Percentiles rank a stretch among this genome's conserved stretches.
phyloP scores from a whole-genome alignment of 2,113 vertebrate species.

The Phylloscopus trochilus region DNA sequence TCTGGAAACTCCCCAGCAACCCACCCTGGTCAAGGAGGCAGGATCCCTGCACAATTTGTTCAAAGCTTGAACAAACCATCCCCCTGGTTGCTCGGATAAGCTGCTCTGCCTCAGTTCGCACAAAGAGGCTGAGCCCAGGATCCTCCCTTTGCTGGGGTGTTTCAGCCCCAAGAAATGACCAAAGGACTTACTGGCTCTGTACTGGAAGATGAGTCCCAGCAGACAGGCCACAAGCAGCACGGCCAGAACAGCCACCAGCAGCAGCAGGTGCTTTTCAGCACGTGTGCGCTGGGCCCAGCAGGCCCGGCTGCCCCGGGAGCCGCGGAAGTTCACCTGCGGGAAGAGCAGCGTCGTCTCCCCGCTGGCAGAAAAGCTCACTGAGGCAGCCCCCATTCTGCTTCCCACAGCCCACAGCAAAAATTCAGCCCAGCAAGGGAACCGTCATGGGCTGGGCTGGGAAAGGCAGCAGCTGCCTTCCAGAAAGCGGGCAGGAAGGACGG shows the following conservation, averaged over 20 bases:
- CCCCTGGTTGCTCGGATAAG: rapidly evolving
- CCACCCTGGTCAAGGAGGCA: rapidly evolving
- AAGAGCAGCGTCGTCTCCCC: background rate
- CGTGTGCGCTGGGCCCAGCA: conserved; percentile 81
- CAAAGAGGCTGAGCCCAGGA: background rate
- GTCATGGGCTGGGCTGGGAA: background rate
- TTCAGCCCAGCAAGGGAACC: rapidly evolving
- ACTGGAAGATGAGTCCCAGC: conserved; percentile 80
- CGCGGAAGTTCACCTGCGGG: conserved; percentile 79
- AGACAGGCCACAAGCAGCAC: conserved; percentile 74
- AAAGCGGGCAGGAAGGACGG: conserved; percentile 59
- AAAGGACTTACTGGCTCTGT: conserved; percentile 81
- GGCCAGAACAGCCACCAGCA: conserved; percentile 68
- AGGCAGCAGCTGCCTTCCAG: conserved; percentile 34
- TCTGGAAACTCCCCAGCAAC: background rate
- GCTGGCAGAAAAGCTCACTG: background rate
- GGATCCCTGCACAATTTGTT: rapidly evolving
- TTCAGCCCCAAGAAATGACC: background rate
- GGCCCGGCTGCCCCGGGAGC: conserved; percentile 24
- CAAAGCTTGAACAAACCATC: background rate
- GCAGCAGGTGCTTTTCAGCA: conserved; percentile 78
- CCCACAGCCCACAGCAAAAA: background rate
- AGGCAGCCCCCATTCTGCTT: background rate
- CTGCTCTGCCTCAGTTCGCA: background rate
- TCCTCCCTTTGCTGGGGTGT: background rate